Evolutionary conservation across 1,140 invertebrate genomes (phyloP), one percentile per base, ranked within the genome.

Genomic region (Lucilia cuprina): DNA sequence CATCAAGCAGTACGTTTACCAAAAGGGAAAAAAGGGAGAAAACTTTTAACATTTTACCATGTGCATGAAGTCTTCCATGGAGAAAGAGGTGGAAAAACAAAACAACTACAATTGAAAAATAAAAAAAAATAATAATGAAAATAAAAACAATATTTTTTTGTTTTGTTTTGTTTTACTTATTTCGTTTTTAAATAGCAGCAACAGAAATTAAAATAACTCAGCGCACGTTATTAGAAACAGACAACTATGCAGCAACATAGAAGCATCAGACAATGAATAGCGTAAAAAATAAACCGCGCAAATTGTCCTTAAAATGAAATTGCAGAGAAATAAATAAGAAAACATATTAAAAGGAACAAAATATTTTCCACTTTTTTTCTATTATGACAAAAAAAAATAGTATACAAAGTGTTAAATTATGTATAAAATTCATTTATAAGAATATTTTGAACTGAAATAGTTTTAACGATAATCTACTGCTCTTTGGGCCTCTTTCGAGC

Each of bases 141-240:
- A 41, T 41, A 41, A 41, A 41, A 41, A 55, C 50, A 55, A 55
- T 17, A 12, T 41, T 41, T 41, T 41, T 41, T 41, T 41, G 8
- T 41, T 41, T 41, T 41, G 41, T 41, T 41, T 47, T 78, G 41
- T 78, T 78, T 78, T 80, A 80, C 49, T 80, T 30, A 2, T 2
- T 30, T 30, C 3, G 25, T 30, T 30, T 30, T 30, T 30, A 30
- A 30, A 30, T 30, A 30, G 25, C 25, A 80, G 77, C 35, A 80
- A 12, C n/a, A 17, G 77, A 80, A 80, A 80, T 80, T 80, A 80
- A 80, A 80, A 80, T 12, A 49, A 80, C 41, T 8, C 41, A 41
- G 41, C 41, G 1, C 10, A 41, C 41, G 25, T 30, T 30, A 30
- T 3, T 30, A 30, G 1, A 41, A 41, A 25, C 25, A 21, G 13